Evolutionary conservation across 2,113 vertebrate genomes (phyloP).

Genomic region (Cacatua alba): DNA sequence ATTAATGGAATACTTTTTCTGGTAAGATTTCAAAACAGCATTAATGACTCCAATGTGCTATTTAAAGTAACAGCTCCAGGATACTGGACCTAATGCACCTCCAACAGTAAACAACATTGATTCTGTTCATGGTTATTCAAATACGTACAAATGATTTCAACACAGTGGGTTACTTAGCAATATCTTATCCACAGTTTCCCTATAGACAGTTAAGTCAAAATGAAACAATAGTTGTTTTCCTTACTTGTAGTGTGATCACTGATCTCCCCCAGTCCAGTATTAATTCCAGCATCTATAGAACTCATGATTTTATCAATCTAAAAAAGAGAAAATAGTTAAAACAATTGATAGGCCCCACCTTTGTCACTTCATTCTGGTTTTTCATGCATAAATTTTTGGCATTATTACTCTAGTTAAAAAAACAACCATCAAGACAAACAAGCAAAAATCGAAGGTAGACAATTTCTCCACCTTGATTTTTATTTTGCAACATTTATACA

Average conservation of each 20-base stretch:
- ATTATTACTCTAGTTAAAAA: neutral
- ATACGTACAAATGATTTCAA: conserved; percentile 11
- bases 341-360: neutral
- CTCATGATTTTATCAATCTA: conserved; percentile 99
- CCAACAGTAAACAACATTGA: conserved; percentile 21
- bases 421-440: neutral
- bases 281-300: conserved; percentile 93
- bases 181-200: neutral
- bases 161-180: neutral
- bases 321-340: conserved; percentile 52
- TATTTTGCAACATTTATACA: neutral
- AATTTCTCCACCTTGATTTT: neutral
- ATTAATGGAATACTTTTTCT: conserved; percentile 1
- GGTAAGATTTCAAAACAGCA: conserved; percentile 22
- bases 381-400: neutral
- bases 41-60: conserved; percentile 18
- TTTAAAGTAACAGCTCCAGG: conserved; percentile 41
- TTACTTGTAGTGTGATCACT: conserved; percentile 84
- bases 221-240: conserved; percentile 1
- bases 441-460: neutral
- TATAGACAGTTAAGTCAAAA: neutral
- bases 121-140: conserved; percentile 26
- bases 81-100: conserved; percentile 9
- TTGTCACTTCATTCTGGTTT: neutral
- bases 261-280: conserved; percentile 84